Conservation (phyloP, 23 tunicate genomes). For the Pegea sp. region DNA sequence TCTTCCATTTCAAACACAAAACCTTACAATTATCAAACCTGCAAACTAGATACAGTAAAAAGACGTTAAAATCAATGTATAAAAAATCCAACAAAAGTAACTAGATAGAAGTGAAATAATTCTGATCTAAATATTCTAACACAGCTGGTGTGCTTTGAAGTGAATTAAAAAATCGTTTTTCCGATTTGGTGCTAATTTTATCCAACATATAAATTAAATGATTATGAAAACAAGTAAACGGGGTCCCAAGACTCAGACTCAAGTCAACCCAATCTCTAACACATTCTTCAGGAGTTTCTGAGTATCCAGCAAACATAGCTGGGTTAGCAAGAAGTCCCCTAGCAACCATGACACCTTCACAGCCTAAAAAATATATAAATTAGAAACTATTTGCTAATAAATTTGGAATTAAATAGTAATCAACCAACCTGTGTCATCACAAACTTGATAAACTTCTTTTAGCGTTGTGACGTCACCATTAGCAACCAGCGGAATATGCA, state of each 20-base stretch:
- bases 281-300: conserved; percentile 40
- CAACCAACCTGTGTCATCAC: conserved; percentile 25
- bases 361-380: conserved; percentile 10
- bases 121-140: conserved; percentile 22
- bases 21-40: too few species aligned
- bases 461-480: conserved; percentile 51
- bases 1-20: not conserved
- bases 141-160: conserved; percentile 41
- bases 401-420: not conserved
- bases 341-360: conserved; percentile 87
- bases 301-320: conserved; percentile 30
- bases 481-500: conserved; percentile 57
- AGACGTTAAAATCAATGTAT: not conserved
- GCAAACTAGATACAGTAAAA: too few species aligned
- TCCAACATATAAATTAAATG: conserved; percentile 90
- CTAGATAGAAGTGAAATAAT: conserved; percentile 2
- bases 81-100: not conserved
- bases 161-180: conserved; percentile 56
- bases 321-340: conserved; percentile 75
- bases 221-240: conserved; percentile 72
- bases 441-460: conserved; percentile 13
- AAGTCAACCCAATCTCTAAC: conserved; percentile 45
- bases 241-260: conserved; percentile 9
- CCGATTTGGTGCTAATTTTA: conserved; percentile 23
- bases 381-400: not conserved